Evolutionary conservation across 37 sponge, comb jelly and placozoan species (phyloP).

Genomic region (Amphimedon queenslandica): DNA sequence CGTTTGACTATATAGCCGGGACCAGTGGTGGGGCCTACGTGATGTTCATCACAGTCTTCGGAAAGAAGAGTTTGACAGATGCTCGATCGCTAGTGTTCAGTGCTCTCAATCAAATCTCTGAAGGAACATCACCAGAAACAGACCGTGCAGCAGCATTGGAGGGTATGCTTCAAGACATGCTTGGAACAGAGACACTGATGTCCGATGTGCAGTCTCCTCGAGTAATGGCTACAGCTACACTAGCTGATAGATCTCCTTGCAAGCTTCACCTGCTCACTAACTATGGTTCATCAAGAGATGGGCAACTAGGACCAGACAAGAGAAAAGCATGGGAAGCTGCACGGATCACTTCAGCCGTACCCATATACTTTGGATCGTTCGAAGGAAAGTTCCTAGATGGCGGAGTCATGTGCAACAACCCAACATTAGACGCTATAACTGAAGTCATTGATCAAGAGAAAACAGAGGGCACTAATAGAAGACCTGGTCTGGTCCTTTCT

Average conservation of each 20-base stretch:
- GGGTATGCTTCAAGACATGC: too few species aligned
- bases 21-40: too few species aligned
- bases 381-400: constrained; percentile 65
- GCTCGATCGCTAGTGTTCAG: too few species aligned
- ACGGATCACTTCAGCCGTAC: constrained; percentile 51
- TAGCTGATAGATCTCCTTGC: constrained; percentile 54
- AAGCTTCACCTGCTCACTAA: constrained; percentile 59
- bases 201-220: constrained; percentile 31
- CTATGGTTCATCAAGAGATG: constrained; percentile 44
- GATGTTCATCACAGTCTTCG: too few species aligned
- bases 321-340: constrained; percentile 61
- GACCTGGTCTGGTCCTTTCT: constrained; percentile 34
- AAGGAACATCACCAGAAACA: too few species aligned
- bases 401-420: constrained; percentile 73
- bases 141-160: too few species aligned
- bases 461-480: constrained; percentile 2
- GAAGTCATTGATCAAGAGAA: constrained; percentile 41
- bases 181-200: too few species aligned
- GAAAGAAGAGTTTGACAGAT: too few species aligned
- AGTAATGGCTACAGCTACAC: constrained; percentile 48
- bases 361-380: constrained; percentile 52
- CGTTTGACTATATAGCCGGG: too few species aligned
- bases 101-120: too few species aligned
- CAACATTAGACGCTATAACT: constrained; percentile 48
- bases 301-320: constrained; percentile 41